Percentiles rank a stretch among this genome's conserved stretches.
These are phyloP conservation scores for Ladona fulva DNA, from an alignment of 1,140 invertebrate genomes.

Conservation along the genomic window DNA sequence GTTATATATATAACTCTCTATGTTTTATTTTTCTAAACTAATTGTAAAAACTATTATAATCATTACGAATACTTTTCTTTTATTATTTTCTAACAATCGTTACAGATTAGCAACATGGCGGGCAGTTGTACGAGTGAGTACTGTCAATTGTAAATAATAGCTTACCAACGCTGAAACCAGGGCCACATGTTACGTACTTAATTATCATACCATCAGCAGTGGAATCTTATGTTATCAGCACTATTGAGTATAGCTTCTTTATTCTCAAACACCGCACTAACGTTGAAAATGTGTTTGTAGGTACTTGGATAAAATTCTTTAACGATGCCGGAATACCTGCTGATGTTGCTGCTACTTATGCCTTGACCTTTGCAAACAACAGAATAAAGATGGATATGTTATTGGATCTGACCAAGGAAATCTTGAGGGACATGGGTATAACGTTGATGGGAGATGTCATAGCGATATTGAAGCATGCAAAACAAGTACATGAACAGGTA, in stretches of 20 bases:
- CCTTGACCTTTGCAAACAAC: slow-evolving; percentile 72
- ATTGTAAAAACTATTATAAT: background rate
- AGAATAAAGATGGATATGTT: slow-evolving; percentile 73
- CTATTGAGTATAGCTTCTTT: background rate
- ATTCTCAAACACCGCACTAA: background rate
- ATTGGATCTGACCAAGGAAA: slow-evolving; percentile 70
- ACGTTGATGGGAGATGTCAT: slow-evolving; percentile 74
- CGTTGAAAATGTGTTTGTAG: slow-evolving; percentile 33
- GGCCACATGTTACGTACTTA: background rate
- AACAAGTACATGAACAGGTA: slow-evolving; percentile 58
- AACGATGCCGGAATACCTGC: slow-evolving; percentile 64
- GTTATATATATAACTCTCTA: background rate
- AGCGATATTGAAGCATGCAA: slow-evolving; percentile 72
- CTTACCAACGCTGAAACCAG: background rate
- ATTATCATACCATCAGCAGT: background rate
- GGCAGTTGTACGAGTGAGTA: background rate
- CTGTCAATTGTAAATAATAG: background rate
- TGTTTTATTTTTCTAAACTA: background rate
- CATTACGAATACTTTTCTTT: background rate
- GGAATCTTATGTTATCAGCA: background rate
- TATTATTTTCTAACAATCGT: background rate
- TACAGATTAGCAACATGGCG: background rate
- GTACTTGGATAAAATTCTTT: slow-evolving; percentile 69
- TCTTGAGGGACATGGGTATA: slow-evolving; percentile 74
- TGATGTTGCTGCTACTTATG: slow-evolving; percentile 64